A percentile compares a stretch with the other conserved stretches of the same genome.
Evolutionary conservation across 2,888 invertebrate genomes (phyloP).

Genomic region (Drosophila antonietae): DNA sequence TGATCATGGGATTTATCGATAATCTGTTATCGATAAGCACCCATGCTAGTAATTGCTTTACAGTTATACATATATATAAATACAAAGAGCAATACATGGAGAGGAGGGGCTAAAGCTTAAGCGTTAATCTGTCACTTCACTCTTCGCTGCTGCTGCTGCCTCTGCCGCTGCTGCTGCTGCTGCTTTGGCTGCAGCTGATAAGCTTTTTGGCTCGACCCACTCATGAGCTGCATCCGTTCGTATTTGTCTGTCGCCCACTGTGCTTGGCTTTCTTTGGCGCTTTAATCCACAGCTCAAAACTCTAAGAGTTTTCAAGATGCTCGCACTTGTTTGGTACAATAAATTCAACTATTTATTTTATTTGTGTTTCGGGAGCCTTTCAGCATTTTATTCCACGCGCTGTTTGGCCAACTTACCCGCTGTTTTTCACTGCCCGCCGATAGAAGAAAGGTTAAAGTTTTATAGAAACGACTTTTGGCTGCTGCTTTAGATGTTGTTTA

Average conservation of each 20-base stretch:
- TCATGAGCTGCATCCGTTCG: conserved; percentile 20
- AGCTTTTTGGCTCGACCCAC: conserved; percentile 28
- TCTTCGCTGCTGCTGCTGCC: not conserved
- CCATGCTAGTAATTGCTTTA: not conserved
- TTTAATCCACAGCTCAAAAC: conserved; percentile 2
- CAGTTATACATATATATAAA: not conserved
- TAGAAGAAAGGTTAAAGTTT: conserved; percentile 19
- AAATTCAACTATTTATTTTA: not conserved
- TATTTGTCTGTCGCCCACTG: conserved; percentile 12
- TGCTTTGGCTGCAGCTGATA: conserved; percentile 20
- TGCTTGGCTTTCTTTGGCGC: conserved; percentile 1
- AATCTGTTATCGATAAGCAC: not conserved
- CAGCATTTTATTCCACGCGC: conserved; percentile 43
- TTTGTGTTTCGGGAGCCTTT: conserved; percentile 12
- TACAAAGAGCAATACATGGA: not conserved
- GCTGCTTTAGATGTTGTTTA: conserved; percentile 17
- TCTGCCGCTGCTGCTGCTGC: not conserved
- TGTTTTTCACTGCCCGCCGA: conserved; percentile 47
- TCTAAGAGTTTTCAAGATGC: conserved; percentile 6
- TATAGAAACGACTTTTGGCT: conserved; percentile 6
- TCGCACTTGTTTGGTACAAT: conserved; percentile 5
- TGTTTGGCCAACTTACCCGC: conserved; percentile 53
- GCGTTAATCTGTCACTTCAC: conserved; percentile 21
- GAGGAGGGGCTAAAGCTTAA: not conserved
- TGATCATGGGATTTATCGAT: not conserved